These are phyloP conservation scores for Drosophila ambigua DNA, from an alignment of 1,140 invertebrate species.

Conservation along the genomic window DNA sequence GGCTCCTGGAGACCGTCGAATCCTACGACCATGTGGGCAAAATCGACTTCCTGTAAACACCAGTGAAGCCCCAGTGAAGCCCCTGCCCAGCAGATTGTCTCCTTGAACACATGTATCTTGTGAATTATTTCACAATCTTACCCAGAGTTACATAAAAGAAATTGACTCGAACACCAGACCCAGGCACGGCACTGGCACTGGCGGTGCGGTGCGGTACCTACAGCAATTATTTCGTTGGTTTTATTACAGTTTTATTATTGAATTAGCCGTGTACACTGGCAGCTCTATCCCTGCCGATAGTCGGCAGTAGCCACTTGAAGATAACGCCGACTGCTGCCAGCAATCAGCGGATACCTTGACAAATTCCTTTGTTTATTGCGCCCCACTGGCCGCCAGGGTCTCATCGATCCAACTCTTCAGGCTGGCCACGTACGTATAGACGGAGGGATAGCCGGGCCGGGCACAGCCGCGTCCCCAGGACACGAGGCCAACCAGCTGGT, in stretches of 20 bases:
- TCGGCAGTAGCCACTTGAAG: slow-evolving; percentile 21
- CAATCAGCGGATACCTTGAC: background rate
- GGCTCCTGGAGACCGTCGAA: slow-evolving; percentile 47
- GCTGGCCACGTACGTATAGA: slow-evolving; percentile 86
- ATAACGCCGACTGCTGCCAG: slow-evolving; percentile 30
- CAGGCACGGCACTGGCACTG: background rate
- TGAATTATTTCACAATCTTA: too few relatives aligned
- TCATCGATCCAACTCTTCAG: slow-evolving; percentile 84
- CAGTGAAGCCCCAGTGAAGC: too few relatives aligned
- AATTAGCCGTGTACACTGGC: slow-evolving; percentile 27
- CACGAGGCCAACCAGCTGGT: slow-evolving; percentile 86
- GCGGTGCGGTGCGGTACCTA: background rate
- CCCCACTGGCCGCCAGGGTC: slow-evolving; percentile 44
- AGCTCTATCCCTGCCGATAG: slow-evolving; percentile 21
- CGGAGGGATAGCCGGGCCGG: slow-evolving; percentile 85
- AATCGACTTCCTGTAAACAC: slow-evolving; percentile 54
- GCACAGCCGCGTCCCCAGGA: slow-evolving; percentile 88
- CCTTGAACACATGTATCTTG: background rate
- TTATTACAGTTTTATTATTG: slow-evolving; percentile 53
- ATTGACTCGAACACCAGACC: background rate
- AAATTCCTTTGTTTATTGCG: slow-evolving; percentile 39
- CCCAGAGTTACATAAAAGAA: slow-evolving; percentile 28
- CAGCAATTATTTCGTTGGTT: slow-evolving; percentile 25
- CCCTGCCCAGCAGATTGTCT: background rate
- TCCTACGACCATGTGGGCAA: slow-evolving; percentile 34